Evolutionary conservation across 2,797 vertebrate species (phyloP).

Genomic region (Stomatorhinus walkeri): DNA sequence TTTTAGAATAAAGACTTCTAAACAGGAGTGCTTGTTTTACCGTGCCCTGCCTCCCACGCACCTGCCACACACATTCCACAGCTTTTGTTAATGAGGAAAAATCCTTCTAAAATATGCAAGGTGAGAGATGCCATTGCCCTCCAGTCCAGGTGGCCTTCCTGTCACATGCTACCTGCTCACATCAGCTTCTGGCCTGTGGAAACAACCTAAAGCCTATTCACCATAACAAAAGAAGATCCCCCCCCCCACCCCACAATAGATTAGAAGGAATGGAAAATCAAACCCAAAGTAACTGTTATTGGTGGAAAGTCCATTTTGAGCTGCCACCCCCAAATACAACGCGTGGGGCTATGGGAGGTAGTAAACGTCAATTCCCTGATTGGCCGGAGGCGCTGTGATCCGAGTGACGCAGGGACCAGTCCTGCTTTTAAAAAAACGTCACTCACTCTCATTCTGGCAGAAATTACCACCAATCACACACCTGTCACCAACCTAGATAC

Average conservation of each 20-base stretch:
- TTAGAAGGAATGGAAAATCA: background rate
- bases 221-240: background rate
- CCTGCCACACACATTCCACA: background rate
- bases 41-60: background rate
- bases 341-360: background rate
- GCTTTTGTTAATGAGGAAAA: background rate
- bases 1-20: slow-evolving; percentile 11
- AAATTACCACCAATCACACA: slow-evolving; percentile 18
- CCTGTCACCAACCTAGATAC: slow-evolving; percentile 1
- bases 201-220: background rate
- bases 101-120: slow-evolving; percentile 9
- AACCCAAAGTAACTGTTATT: background rate
- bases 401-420: slow-evolving; percentile 30
- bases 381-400: background rate
- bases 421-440: slow-evolving; percentile 40
- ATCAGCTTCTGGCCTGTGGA: background rate
- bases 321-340: background rate
- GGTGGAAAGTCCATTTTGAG: background rate
- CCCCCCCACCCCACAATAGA: background rate
- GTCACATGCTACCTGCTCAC: background rate
- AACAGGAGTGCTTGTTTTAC: background rate
- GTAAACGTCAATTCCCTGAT: background rate
- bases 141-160: background rate
- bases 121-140: background rate
- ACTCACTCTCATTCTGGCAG: background rate